Percentiles rank a stretch among this genome's conserved stretches.
These are phyloP conservation scores for Gallirallus australis DNA, from an alignment of 2,797 vertebrate species.

Conservation along the genomic window DNA sequence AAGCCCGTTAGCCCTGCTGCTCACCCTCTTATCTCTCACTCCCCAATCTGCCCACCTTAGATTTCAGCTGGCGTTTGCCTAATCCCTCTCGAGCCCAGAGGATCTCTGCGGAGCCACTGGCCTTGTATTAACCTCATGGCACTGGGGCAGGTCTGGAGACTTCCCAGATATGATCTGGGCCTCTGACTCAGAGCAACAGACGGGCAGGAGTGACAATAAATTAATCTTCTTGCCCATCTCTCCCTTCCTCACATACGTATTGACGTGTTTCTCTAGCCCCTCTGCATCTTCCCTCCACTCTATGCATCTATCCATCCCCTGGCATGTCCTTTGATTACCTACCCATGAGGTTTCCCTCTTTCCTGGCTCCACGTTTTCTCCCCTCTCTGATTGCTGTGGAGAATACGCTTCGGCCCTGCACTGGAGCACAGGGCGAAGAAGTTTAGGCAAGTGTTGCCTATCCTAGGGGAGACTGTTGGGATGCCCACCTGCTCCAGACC, in stretches of 20 bases:
- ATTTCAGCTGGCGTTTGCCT: not conserved
- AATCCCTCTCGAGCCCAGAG: not conserved
- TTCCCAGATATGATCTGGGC: not conserved
- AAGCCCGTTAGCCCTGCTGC: not conserved
- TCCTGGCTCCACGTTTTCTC: constrained; percentile 11
- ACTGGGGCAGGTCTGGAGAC: not conserved
- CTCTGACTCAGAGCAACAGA: constrained; percentile 29
- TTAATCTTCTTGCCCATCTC: not conserved
- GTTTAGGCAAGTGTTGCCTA: not conserved
- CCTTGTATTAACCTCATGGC: constrained; percentile 23
- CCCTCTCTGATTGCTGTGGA: not conserved
- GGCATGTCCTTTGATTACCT: constrained; percentile 66
- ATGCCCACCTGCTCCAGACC: not conserved
- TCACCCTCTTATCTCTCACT: not conserved
- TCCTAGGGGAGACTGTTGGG: fast-evolving
- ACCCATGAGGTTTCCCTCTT: constrained; percentile 41
- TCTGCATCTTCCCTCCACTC: not conserved
- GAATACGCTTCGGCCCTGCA: not conserved
- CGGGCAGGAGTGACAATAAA: not conserved
- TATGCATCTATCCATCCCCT: constrained; percentile 25
- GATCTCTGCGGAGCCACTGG: not conserved
- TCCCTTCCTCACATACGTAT: constrained; percentile 9
- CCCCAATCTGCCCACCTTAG: not conserved
- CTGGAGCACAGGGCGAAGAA: not conserved
- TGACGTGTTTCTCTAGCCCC: constrained; percentile 20